Conservation (phyloP, 2,797 vertebrate genomes). For the Amblyopsis hoosieri region DNA sequence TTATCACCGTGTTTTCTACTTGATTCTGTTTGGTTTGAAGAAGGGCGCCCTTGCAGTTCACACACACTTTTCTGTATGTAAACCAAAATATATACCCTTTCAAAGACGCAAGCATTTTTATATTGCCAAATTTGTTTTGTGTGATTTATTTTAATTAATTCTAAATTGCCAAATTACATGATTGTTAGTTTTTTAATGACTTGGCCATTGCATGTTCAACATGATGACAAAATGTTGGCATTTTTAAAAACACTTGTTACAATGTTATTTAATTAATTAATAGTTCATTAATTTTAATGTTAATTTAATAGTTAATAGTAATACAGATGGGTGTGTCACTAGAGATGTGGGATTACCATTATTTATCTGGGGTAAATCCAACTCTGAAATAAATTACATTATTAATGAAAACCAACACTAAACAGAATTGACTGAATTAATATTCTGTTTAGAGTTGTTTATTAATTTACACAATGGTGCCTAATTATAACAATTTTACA, state of each 20-base stretch:
- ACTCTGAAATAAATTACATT: background rate
- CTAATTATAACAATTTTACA: no score
- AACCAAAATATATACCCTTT: conserved; percentile 62
- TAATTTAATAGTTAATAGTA: conserved; percentile 7
- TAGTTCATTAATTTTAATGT: no score
- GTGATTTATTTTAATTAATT: conserved; percentile 44
- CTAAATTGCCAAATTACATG: conserved; percentile 72
- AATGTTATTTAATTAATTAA: background rate
- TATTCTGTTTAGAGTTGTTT: no score
- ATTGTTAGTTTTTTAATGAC: conserved; percentile 33
- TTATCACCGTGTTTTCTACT: conserved; percentile 57
- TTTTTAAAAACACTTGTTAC: conserved; percentile 24
- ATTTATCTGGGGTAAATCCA: conserved; percentile 2
- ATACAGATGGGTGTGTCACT: background rate
- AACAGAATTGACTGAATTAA: no score
- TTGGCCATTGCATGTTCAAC: conserved; percentile 30
- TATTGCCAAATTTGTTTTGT: conserved; percentile 76
- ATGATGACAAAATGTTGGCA: conserved; percentile 12
- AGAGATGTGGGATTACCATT: background rate
- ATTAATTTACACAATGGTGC: no score
- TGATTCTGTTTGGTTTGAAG: conserved; percentile 66
- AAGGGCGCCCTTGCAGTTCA: conserved; percentile 63
- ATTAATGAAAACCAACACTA: no score
- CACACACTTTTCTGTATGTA: conserved; percentile 62
- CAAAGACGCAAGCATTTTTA: conserved; percentile 69